Evolutionary conservation across 2,888 invertebrate species (phyloP), one percentile per base, ranked within the genome.

Genomic region (Nowickia ferox): DNA sequence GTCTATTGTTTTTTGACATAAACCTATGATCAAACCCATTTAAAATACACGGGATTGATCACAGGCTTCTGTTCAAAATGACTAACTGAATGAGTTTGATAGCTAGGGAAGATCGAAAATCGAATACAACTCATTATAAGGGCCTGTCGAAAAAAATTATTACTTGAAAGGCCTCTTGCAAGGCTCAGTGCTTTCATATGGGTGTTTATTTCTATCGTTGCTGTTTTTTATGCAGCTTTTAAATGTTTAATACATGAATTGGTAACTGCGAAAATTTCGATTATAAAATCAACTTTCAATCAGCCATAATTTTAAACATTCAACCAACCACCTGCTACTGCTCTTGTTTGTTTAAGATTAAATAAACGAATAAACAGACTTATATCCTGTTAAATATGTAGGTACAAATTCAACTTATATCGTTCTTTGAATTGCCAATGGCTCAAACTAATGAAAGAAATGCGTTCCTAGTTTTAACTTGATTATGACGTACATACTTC

Each of bases 181-280:
- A 55, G 46, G 55, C 57, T 30, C 22, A 48, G 10, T 65, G 10
- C 55, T 13, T 5, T 44, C 2, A 8, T 0, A 6, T 59, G 5
- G 1, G 1, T 65, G 13, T 19, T 55, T 19, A 17, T 11, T 61
- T 10, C 22, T 80, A 46, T 51, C 61, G 61, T 63, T 84, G 19
- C 13, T 72, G 42, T 76, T 53, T 76, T 48, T 61, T 76, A n/a
- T 75, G 68, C 74, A 68, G 75, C 61, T 71, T 65, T 65, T 85
- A 44, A 85, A 85, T 85, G 82, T 78, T 80, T 76, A 77, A 83
- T 80, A 74, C 80, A 80, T 46, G 63, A 80, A 81, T 61, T 87
- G 66, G 57, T 53, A 66, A 65, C 79, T 69, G 78, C 61, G 71
- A 72, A 78, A 79, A 84, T 78, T 84, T 76, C 59, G 22, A 72